Evolutionary conservation across 2,888 invertebrate species (phyloP).

Genomic region (Hirtodrosophila duncani): DNA sequence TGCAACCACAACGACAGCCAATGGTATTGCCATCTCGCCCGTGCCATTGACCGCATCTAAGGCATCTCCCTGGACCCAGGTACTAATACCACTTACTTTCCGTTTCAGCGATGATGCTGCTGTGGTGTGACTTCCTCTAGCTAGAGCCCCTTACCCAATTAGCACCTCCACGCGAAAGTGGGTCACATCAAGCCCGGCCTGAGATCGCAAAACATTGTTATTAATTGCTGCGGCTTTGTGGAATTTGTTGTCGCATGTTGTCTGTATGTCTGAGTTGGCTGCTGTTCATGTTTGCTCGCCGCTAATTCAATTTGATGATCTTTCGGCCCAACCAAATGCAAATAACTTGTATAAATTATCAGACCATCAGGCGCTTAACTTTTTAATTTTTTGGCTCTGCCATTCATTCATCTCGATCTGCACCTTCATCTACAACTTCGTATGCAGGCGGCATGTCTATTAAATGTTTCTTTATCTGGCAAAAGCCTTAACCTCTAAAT

Average conservation of each 20-base stretch:
- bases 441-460: conserved; percentile 6
- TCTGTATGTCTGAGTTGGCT: conserved; percentile 21
- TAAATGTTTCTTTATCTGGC: conserved; percentile 36
- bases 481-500: conserved; percentile 43
- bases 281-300: conserved; percentile 18
- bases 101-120: conserved; percentile 18
- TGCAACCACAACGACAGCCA: conserved; percentile 15
- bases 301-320: conserved; percentile 66
- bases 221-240: conserved; percentile 49
- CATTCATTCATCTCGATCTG: conserved; percentile 1
- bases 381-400: conserved; percentile 19
- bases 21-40: conserved; percentile 9
- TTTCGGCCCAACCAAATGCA: conserved; percentile 52
- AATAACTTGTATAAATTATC: conserved; percentile 64
- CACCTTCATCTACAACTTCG: background rate
- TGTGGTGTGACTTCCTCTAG: conserved; percentile 2
- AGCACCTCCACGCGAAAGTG: conserved; percentile 61
- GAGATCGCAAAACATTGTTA: conserved; percentile 39
- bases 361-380: conserved; percentile 3
- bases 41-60: conserved; percentile 42
- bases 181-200: conserved; percentile 41
- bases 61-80: background rate
- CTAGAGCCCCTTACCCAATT: conserved; percentile 29
- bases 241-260: conserved; percentile 16
- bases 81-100: conserved; percentile 23